phyloP scores from a whole-genome alignment of 2,797 vertebrate genomes.

The Hydrolagus colliei region DNA sequence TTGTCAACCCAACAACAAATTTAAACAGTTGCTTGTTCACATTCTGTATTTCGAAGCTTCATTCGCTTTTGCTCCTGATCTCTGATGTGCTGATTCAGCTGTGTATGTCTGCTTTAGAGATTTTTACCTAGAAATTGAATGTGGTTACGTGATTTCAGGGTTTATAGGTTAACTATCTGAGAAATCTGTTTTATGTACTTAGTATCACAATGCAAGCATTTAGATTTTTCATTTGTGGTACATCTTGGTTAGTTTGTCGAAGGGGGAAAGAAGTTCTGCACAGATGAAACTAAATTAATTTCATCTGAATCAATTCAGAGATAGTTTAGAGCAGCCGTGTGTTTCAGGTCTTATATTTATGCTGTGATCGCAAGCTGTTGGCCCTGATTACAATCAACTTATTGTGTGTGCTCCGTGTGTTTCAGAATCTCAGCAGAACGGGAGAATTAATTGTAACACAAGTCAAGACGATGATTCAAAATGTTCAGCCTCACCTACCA shows the following conservation, averaged over 20 bases:
- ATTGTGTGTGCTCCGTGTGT: not conserved
- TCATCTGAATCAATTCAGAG: constrained; percentile 13
- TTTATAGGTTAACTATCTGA: not conserved
- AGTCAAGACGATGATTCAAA: constrained; percentile 25
- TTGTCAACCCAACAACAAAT: constrained; percentile 13
- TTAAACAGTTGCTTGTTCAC: constrained; percentile 15
- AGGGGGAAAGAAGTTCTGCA: not conserved
- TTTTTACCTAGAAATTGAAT: constrained; percentile 8
- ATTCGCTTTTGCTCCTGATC: not conserved
- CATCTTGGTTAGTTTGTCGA: not conserved
- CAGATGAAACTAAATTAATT: not conserved
- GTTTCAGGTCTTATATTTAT: not conserved
- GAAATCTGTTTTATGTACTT: not conserved
- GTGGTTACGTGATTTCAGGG: not conserved
- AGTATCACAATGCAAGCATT: not conserved
- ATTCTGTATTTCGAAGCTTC: constrained; percentile 25
- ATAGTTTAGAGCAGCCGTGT: not conserved
- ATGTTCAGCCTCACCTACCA: not conserved
- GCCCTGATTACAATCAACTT: constrained; percentile 21
- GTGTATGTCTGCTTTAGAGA: constrained; percentile 10
- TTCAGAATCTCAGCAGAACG: constrained; percentile 22
- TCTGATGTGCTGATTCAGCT: not conserved
- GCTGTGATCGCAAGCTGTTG: not conserved
- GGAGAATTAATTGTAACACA: constrained; percentile 3
- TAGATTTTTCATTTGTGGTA: not conserved